Evolutionary conservation across 2,888 invertebrate species (phyloP).

Genomic region (Thumatha senex): DNA sequence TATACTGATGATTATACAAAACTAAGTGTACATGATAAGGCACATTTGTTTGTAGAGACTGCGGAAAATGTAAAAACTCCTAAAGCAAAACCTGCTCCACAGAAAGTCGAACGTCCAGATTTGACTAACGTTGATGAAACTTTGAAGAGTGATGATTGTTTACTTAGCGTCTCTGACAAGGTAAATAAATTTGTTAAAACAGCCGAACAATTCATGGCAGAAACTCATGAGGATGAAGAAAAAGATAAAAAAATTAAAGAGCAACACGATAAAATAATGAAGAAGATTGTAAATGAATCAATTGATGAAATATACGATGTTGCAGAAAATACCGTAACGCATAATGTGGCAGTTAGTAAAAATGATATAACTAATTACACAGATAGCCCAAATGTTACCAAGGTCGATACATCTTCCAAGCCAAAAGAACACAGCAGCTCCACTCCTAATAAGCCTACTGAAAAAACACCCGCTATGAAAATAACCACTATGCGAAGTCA

Average conservation of each 20-base stretch:
- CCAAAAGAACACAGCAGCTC: conserved; percentile 46
- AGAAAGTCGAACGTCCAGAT: conserved; percentile 76
- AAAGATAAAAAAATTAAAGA: conserved; percentile 69
- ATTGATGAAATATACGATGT: conserved; percentile 44
- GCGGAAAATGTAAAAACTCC: conserved; percentile 81
- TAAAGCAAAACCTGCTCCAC: conserved; percentile 57
- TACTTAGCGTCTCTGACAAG: conserved; percentile 86
- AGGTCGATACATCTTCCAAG: conserved; percentile 55
- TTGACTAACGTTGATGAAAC: conserved; percentile 83
- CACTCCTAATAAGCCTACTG: conserved; percentile 43
- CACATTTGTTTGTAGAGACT: conserved; percentile 85
- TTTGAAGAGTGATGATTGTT: conserved; percentile 83
- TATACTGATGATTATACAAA: conserved; percentile 77
- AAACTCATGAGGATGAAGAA: conserved; percentile 59
- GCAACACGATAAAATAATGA: conserved; percentile 75
- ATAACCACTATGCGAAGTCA: conserved; percentile 80
- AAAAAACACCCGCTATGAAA: conserved; percentile 57
- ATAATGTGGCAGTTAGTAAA: conserved; percentile 20
- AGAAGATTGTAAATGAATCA: conserved; percentile 54
- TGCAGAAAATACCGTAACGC: conserved; percentile 30
- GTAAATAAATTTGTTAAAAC: conserved; percentile 86
- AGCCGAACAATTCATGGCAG: conserved; percentile 79
- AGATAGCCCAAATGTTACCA: conserved; percentile 47
- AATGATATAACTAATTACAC: conserved; percentile 25
- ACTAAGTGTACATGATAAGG: conserved; percentile 86